Evolutionary conservation across 2,113 vertebrate genomes (phyloP).

Genomic region (Pandion haliaetus): DNA sequence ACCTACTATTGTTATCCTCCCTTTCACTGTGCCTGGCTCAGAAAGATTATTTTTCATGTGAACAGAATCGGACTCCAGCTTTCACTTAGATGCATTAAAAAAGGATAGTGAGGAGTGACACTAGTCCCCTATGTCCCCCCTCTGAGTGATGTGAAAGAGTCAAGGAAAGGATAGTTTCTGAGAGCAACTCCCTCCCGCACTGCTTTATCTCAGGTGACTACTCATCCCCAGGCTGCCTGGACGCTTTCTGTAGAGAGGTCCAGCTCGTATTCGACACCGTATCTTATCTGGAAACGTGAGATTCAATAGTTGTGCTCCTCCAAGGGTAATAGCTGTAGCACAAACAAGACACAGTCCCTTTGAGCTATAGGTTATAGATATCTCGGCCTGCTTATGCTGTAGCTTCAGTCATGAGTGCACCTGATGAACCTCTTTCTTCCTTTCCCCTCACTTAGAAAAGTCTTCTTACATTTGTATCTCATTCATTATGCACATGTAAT

Average conservation of each 20-base stretch:
- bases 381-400: background rate
- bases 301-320: background rate
- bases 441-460: background rate
- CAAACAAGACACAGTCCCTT: background rate
- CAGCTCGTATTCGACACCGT: background rate
- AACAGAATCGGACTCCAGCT: background rate
- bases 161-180: background rate
- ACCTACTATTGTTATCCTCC: background rate
- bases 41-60: background rate
- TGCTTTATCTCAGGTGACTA: background rate
- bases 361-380: background rate
- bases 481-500: background rate
- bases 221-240: background rate
- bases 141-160: background rate
- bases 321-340: background rate
- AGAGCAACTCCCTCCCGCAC: background rate
- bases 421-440: background rate
- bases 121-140: background rate
- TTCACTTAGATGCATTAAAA: background rate
- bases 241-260: background rate
- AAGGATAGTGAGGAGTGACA: background rate
- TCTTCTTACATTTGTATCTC: background rate
- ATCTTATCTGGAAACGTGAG: background rate
- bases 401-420: background rate
- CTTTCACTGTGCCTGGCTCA: background rate